Conservation (phyloP, 2,888 invertebrate genomes). For the Doris montereyensis region DNA sequence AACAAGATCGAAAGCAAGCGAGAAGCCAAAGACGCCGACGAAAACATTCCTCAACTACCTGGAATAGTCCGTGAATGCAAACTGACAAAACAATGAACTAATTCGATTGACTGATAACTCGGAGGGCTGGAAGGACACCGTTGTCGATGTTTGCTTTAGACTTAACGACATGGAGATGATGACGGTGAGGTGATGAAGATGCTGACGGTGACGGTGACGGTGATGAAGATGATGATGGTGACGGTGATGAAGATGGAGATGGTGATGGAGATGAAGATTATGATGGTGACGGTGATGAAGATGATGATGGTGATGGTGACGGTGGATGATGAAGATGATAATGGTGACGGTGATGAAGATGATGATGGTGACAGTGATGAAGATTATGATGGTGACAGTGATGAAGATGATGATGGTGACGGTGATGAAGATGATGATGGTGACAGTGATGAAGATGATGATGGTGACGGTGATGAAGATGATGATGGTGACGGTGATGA, state of each 20-base stretch:
- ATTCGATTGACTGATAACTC: no score
- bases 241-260: not conserved
- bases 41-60: no score
- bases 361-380: constrained; percentile 5
- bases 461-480: constrained; percentile 17
- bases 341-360: constrained; percentile 12
- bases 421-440: constrained; percentile 9
- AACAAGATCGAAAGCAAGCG: no score
- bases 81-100: no score
- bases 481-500: not conserved
- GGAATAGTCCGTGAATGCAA: no score
- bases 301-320: not conserved
- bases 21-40: no score
- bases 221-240: not conserved
- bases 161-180: no score
- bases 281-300: constrained; percentile 6
- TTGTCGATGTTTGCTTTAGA: no score
- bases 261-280: not conserved
- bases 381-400: no score
- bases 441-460: constrained; percentile 21
- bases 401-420: constrained; percentile 10
- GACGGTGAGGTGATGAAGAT: no score
- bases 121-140: no score
- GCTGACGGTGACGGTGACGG: no score
- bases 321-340: constrained; percentile 10